Base-by-base conservation (phyloP, 2,888 invertebrate genomes). In the Hemistola chrysoprasaria region DNA sequence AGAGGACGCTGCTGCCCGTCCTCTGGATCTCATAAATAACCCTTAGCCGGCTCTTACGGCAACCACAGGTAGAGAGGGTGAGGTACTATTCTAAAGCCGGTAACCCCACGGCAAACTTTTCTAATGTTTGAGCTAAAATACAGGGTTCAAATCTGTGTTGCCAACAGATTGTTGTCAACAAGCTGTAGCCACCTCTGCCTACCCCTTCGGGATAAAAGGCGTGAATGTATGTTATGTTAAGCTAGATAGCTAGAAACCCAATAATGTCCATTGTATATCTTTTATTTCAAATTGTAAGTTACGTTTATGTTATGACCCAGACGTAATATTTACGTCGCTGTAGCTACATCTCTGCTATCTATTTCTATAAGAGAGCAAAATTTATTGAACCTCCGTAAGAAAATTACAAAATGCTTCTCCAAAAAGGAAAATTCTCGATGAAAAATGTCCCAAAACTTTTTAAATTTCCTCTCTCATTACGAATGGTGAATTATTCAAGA, bases 401-500 rank as follows among this genome's bases (percentile, higher is more conserved):
- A 43, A 46, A 45, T 47, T 42, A 49, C 43, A 31, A 24, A 40
- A 40, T 38, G 49, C 47, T 22, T 44, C 32, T 27, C 37, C 37
- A 35, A 38, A 50, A 47, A 34, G 21, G 33, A 35, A 34, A 45
- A 43, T 25, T 29, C 28, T 26, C 39, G 46, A 51, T 50, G 45
- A 48, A 51, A 50, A 51, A 47, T 42, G 43, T 48, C 44, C 45
- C 38, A 11, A 50, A 56, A 53, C 50, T 53, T 53, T 53, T 47
- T 42, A 55, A 64, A 62, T 64, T 62, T 57, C 56, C 48, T 49
- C 53, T 53, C 53, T 65, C 60, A 60, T 59, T 59, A 61, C 54
- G 55, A 54, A 55, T 52, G 58, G 62, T 71, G 65, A 69, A 68
- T 69, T 62, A 74, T 74, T 72, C 69, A 70, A 55, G 50, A 64